These are phyloP conservation scores for Larimichthys crocea DNA, from an alignment of 2,113 vertebrate species.

Conservation along the genomic window DNA sequence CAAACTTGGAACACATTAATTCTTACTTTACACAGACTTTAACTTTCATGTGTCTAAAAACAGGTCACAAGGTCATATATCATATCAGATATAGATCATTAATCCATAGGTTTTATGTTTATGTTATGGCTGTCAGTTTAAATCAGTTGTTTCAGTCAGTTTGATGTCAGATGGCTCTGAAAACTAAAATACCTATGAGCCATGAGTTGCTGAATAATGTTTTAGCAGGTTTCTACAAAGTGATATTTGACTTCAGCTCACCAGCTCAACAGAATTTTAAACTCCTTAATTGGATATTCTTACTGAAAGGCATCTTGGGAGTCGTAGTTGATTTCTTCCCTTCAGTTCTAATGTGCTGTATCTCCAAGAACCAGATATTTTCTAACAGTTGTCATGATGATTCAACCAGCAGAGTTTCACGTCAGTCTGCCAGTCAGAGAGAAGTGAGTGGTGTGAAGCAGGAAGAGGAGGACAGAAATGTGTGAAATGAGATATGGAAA, in stretches of 20 bases:
- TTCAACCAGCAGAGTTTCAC: background rate
- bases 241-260: background rate
- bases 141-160: background rate
- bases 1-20: no score
- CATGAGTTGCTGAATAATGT: background rate
- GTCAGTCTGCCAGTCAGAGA: background rate
- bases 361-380: background rate
- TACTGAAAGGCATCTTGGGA: background rate
- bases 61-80: no score
- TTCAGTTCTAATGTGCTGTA: background rate
- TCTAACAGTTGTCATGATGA: background rate
- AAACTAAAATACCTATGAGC: conserved; percentile 1
- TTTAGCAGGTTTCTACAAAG: no score
- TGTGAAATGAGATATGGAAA: conserved; percentile 10
- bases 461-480: background rate
- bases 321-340: background rate
- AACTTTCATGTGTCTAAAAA: no score
- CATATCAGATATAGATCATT: no score
- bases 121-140: no score
- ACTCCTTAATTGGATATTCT: background rate
- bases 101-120: no score
- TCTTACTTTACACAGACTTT: no score
- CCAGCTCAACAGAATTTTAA: background rate
- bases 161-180: background rate
- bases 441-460: background rate